Base-by-base conservation (phyloP, 2,797 vertebrate species). In the Manis javanica region DNA sequence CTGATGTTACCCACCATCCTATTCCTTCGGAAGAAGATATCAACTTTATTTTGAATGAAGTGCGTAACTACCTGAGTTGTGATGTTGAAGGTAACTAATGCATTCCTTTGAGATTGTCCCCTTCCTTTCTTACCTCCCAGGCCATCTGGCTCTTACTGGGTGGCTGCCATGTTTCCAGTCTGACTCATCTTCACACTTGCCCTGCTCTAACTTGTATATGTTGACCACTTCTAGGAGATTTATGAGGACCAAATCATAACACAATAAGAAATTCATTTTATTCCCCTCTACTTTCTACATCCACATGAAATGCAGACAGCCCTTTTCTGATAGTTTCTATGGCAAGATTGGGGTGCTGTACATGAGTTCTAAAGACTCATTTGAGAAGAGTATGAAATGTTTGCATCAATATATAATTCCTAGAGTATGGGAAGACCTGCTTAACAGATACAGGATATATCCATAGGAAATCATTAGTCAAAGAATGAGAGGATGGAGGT, bases 11-110 rank as follows among this genome's bases (percentile, higher is more conserved):
- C 0, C 98, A 98, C 1, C 99, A 99, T 90, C 99, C 99, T 0
- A 99, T 99, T 90, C 99, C 99, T 0, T 99, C 98, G 0, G 99
- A 99, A 97, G 99, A 99, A 23, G 99, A 99, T 94, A 99, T 99
- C 96, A 99, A 99, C 98, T 99, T 99, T 97, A 99, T 99, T 97
- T 98, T 99, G 97, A 99, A 94, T 0, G 99, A 99, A 98, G 99
- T 99, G 93, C 99, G 99, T 86, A 99, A 99, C 98, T 99, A 99
- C 98, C 99, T 99, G 42, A 99, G 99, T 39, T 97, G 98, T 0
- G 99, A 99, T 0, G 99, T 99, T 15, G 99, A 99, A 99, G 99
- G 99, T 99, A 98, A 97, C 0, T 1, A 18, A 8, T 8, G 16
- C 0, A 29, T 92, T 91, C 55, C 57, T 85, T 92, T 87, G 49